Conservation (phyloP, 2,797 vertebrate genomes). For the Centropyge bicolor region DNA sequence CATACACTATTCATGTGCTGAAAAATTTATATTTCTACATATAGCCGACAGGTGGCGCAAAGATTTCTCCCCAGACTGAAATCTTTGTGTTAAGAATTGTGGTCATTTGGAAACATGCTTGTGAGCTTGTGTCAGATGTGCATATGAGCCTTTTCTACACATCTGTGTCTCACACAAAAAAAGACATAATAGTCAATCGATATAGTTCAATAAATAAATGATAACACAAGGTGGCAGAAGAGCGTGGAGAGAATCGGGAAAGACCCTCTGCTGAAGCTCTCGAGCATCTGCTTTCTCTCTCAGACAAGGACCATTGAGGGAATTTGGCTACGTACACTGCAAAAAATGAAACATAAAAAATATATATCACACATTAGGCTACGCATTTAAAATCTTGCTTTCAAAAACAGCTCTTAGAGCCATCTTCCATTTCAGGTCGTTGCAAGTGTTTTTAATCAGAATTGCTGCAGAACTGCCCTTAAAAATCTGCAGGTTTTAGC, state of each 20-base stretch:
- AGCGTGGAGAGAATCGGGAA: not conserved
- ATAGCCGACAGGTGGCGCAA: constrained; percentile 49
- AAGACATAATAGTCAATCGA: no score
- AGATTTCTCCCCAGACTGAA: not conserved
- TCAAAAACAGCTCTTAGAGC: no score
- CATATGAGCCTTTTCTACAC: not conserved
- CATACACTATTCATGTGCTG: no score
- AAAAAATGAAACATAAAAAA: constrained; percentile 31
- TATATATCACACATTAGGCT: not conserved
- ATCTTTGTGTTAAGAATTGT: not conserved
- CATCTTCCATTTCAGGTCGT: not conserved
- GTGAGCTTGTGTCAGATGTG: not conserved
- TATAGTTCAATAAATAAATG: not conserved
- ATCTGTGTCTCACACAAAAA: not conserved
- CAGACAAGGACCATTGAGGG: constrained; percentile 39
- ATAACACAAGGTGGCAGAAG: constrained; percentile 1
- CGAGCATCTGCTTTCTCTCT: not conserved
- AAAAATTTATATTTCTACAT: not conserved
- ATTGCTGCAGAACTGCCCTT: not conserved
- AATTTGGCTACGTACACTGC: constrained; percentile 38
- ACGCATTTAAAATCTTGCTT: accelerated
- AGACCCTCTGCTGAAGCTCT: not conserved
- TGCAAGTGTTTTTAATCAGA: not conserved
- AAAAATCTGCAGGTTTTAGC: not conserved
- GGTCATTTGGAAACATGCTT: not conserved